Evolutionary conservation across 2,888 invertebrate species (phyloP).

Genomic region (Hedychridium roseum): DNA sequence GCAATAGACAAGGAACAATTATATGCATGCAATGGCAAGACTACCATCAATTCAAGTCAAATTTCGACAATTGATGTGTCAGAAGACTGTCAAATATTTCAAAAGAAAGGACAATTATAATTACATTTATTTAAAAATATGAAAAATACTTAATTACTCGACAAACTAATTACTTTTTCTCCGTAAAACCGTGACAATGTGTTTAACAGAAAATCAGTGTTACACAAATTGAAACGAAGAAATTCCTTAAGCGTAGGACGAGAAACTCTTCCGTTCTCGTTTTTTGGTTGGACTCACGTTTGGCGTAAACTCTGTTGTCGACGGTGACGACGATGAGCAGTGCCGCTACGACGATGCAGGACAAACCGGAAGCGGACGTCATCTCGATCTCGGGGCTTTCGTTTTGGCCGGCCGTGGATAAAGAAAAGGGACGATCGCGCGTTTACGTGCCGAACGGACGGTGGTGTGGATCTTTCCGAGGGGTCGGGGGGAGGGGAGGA

Average conservation of each 20-base stretch:
- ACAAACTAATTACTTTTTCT: too few relatives aligned
- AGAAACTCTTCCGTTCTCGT: background rate
- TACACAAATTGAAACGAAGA: slow-evolving; percentile 5
- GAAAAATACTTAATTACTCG: too few relatives aligned
- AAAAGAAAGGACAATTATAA: too few relatives aligned
- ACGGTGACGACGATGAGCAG: slow-evolving; percentile 36
- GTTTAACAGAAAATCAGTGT: background rate
- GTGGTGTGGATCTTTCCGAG: background rate
- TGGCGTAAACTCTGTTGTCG: slow-evolving; percentile 39
- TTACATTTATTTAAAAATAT: too few relatives aligned
- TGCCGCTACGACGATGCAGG: slow-evolving; percentile 15
- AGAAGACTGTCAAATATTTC: too few relatives aligned
- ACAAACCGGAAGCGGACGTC: slow-evolving; percentile 23
- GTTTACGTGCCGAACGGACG: background rate
- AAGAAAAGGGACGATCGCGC: background rate
- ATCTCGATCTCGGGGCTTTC: slow-evolving; percentile 18
- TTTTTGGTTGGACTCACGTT: slow-evolving; percentile 42
- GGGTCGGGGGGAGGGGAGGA: background rate
- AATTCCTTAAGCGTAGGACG: background rate
- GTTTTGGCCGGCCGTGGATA: background rate
- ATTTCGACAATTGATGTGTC: too few relatives aligned
- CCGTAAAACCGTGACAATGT: slow-evolving; percentile 7
- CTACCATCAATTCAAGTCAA: too few relatives aligned
- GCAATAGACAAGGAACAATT: too few relatives aligned
- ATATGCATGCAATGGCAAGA: too few relatives aligned